Evolutionary conservation across 2,113 vertebrate genomes (phyloP).

Genomic region (Ursus arctos): DNA sequence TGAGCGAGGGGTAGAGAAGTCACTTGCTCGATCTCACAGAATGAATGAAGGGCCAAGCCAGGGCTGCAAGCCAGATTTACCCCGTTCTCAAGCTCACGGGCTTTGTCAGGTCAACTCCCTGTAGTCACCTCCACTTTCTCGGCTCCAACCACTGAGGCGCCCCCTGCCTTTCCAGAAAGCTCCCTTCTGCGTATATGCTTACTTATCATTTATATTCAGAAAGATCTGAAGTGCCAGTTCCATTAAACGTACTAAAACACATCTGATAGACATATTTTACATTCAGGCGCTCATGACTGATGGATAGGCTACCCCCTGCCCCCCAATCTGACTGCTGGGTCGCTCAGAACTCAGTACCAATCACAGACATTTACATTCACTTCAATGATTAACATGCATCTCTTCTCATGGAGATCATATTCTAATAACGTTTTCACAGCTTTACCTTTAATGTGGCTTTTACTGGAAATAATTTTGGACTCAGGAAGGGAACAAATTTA

Average conservation of each 20-base stretch:
- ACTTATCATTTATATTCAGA: neutral
- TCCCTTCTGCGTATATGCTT: neutral
- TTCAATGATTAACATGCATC: neutral
- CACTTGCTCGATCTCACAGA: too few relatives aligned
- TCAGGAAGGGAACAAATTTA: neutral
- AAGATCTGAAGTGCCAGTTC: neutral
- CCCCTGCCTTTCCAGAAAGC: neutral
- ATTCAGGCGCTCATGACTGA: neutral
- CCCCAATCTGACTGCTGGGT: neutral
- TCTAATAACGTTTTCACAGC: neutral
- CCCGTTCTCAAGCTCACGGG: neutral
- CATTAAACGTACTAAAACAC: neutral
- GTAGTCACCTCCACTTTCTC: neutral
- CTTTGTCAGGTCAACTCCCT: neutral
- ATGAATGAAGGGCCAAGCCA: neutral
- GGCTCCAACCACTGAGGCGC: accelerated
- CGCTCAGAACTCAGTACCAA: neutral
- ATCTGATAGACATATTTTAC: neutral
- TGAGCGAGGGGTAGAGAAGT: neutral
- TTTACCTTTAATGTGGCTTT: neutral
- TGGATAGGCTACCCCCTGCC: accelerated
- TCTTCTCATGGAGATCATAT: neutral
- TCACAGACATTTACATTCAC: neutral
- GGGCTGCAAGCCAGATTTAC: neutral
- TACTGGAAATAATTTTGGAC: neutral